phyloP scores from a whole-genome alignment of 1,140 invertebrate genomes.

The Scaptodrosophila lebanonensis region DNA sequence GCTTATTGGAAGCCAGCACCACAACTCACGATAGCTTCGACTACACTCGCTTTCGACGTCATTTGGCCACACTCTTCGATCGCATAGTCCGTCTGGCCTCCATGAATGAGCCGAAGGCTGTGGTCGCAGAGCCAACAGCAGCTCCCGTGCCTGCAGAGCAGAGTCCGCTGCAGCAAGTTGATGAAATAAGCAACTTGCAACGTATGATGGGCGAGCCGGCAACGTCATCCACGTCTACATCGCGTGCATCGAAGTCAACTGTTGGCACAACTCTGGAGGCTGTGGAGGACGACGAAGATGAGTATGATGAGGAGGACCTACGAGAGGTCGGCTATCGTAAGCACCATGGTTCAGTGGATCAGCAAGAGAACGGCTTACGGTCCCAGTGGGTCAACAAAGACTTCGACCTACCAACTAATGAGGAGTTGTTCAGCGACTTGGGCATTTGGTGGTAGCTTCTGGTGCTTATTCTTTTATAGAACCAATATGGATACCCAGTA shows the following conservation, averaged over 20 bases:
- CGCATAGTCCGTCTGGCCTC: conserved; percentile 63
- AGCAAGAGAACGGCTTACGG: conserved; percentile 18
- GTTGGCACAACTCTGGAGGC: conserved; percentile 58
- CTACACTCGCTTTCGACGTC: conserved; percentile 60
- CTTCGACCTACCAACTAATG: conserved; percentile 66
- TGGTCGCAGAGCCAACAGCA: not conserved
- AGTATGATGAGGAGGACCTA: conserved; percentile 68
- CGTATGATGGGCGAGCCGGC: conserved; percentile 49
- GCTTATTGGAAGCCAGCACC: conserved; percentile 38
- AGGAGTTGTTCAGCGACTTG: conserved; percentile 70
- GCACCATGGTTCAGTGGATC: conserved; percentile 44
- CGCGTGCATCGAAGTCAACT: conserved; percentile 18
- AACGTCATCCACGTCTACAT: conserved; percentile 5
- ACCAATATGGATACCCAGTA: too few relatives aligned
- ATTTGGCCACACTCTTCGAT: conserved; percentile 65
- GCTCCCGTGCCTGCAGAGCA: not conserved
- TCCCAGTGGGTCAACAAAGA: conserved; percentile 72
- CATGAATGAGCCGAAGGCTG: conserved; percentile 1
- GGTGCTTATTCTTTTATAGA: too few relatives aligned
- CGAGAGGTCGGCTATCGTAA: conserved; percentile 62
- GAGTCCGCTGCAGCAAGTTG: conserved; percentile 1
- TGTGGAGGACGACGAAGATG: conserved; percentile 66
- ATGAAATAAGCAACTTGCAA: conserved; percentile 49
- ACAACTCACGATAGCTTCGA: conserved; percentile 53
- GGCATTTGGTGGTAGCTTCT: conserved; percentile 76